Conservation (phyloP, 2,113 vertebrate species). For the Amia ocellicauda region DNA sequence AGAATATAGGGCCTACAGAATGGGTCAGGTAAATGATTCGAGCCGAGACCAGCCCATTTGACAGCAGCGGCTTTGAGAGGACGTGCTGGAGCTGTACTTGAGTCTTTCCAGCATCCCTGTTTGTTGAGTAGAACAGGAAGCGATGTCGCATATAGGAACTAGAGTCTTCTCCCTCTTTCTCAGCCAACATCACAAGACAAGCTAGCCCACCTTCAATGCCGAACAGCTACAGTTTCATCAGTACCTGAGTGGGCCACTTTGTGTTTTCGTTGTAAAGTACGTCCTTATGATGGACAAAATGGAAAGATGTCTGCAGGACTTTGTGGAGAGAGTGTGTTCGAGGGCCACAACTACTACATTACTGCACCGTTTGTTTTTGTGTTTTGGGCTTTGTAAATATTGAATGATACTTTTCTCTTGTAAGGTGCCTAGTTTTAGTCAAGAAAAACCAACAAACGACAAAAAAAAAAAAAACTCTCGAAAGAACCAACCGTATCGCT, state of each 20-base stretch:
- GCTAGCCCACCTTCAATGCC: not conserved
- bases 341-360: not conserved
- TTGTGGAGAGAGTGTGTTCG: not conserved
- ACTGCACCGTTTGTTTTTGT: conserved; percentile 8
- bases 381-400: conserved; percentile 45
- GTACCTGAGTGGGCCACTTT: not conserved
- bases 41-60: too few relatives aligned
- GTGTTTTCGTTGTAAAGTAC: not conserved
- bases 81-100: too few relatives aligned
- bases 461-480: conserved; percentile 27
- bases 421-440: conserved; percentile 34
- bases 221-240: not conserved
- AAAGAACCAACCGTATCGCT: conserved; percentile 40
- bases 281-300: not conserved
- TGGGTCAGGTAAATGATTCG: too few relatives aligned
- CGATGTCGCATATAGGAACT: too few relatives aligned
- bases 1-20: too few relatives aligned
- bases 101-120: too few relatives aligned
- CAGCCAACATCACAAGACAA: not conserved
- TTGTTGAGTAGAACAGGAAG: too few relatives aligned
- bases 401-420: conserved; percentile 32
- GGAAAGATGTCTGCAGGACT: not conserved
- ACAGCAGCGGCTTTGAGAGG: too few relatives aligned
- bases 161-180: too few relatives aligned
- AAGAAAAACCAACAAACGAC: conserved; percentile 5